Evolutionary conservation across 2,888 invertebrate species (phyloP).

Genomic region (Caenorhabditis drosophilae): DNA sequence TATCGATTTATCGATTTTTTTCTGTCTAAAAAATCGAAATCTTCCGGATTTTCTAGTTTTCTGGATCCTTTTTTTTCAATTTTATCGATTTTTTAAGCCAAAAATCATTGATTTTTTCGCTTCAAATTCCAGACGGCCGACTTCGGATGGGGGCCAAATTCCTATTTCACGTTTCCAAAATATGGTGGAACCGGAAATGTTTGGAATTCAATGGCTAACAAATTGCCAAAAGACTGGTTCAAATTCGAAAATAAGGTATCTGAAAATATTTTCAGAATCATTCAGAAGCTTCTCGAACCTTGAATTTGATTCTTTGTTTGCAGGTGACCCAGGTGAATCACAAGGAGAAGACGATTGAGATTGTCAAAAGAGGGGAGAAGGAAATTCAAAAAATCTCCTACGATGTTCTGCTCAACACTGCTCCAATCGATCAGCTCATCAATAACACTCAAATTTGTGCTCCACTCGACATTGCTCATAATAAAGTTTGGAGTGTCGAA

Average conservation of each 20-base stretch:
- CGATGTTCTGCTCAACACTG: conserved; percentile 63
- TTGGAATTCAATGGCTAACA: conserved; percentile 65
- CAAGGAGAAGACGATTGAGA: conserved; percentile 48
- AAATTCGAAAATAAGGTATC: conserved; percentile 59
- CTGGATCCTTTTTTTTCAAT: no score
- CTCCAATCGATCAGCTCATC: conserved; percentile 65
- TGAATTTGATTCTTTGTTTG: no score
- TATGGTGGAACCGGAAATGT: conserved; percentile 69
- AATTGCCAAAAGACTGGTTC: conserved; percentile 65
- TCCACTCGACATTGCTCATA: conserved; percentile 58
- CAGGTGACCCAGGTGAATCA: conserved; percentile 51
- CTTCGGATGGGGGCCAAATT: conserved; percentile 69
- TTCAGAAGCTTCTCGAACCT: no score
- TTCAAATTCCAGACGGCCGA: no score
- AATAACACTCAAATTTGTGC: conserved; percentile 59
- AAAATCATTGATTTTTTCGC: no score
- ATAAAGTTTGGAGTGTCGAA: no score
- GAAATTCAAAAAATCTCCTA: conserved; percentile 46
- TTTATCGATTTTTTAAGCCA: no score
- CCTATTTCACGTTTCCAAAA: conserved; percentile 66
- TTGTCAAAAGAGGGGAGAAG: conserved; percentile 40
- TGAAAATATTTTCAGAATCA: no score
- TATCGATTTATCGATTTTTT: no score
- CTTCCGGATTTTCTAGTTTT: no score
- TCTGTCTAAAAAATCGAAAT: no score